phyloP scores from a whole-genome alignment of 2,888 invertebrate species.

The Thyatira batis region DNA sequence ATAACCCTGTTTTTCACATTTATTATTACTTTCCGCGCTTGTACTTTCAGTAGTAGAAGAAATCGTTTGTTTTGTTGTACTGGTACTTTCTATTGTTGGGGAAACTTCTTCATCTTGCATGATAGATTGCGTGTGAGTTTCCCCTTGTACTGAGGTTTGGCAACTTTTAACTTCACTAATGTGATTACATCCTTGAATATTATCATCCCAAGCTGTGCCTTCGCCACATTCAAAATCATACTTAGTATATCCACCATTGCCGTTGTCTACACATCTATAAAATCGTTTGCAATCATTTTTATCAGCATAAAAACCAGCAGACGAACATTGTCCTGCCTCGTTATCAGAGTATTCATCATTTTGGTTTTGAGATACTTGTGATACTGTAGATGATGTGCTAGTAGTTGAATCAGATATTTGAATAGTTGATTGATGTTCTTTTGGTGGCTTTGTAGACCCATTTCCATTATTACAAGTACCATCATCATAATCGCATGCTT shows the following conservation, averaged over 20 bases:
- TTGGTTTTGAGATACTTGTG: conserved; percentile 25
- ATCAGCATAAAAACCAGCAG: conserved; percentile 74
- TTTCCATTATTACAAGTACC: conserved; percentile 43
- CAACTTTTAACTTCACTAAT: conserved; percentile 69
- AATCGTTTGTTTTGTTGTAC: conserved; percentile 28
- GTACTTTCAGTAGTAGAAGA: conserved; percentile 28
- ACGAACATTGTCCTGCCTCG: conserved; percentile 47
- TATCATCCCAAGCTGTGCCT: conserved; percentile 83
- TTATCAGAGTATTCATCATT: conserved; percentile 35
- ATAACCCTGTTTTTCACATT: conserved; percentile 83
- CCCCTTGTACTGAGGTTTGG: conserved; percentile 24
- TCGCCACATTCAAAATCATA: conserved; percentile 81
- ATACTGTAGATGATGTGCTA: conserved; percentile 7
- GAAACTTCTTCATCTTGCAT: conserved; percentile 40
- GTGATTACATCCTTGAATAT: conserved; percentile 79
- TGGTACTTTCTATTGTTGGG: conserved; percentile 26
- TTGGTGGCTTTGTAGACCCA: conserved; percentile 24
- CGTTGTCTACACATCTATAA: conserved; percentile 75
- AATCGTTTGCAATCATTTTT: conserved; percentile 75
- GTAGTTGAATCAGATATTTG: conserved; percentile 12
- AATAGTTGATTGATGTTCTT: conserved; percentile 22
- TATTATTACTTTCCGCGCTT: conserved; percentile 35
- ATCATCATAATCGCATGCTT: conserved; percentile 75
- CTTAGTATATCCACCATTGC: conserved; percentile 69
- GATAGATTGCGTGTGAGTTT: conserved; percentile 32